Evolutionary conservation across 2,113 vertebrate genomes (phyloP).

Genomic region (Hyaena hyaena): DNA sequence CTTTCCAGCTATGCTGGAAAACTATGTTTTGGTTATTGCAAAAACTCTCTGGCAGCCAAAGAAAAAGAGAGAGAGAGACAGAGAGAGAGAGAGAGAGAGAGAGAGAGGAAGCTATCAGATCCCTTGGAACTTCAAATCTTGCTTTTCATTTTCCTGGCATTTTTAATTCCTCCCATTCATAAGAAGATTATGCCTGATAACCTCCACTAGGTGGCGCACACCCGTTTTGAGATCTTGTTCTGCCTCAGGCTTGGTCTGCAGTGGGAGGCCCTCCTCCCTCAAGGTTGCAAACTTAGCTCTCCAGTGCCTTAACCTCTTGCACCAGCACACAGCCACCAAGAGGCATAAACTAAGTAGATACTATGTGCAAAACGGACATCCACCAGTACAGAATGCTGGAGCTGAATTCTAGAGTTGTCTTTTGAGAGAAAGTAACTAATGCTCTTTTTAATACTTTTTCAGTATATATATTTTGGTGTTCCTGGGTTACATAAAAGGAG

Average conservation of each 20-base stretch:
- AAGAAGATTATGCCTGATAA: not conserved
- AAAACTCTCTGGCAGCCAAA: not conserved
- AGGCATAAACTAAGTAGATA: not conserved
- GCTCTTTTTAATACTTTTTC: not conserved
- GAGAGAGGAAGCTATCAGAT: not conserved
- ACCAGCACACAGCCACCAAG: not conserved
- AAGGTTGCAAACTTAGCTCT: not conserved
- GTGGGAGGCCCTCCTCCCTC: not conserved
- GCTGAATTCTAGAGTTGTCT: not conserved
- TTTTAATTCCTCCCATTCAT: not conserved
- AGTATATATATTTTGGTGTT: not conserved
- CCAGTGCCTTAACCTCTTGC: too few species aligned
- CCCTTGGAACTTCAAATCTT: not conserved
- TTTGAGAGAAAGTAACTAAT: conserved; percentile 19
- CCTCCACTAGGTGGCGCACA: conserved; percentile 62
- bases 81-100: not conserved
- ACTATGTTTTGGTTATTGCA: not conserved
- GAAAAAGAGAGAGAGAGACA: rapidly evolving
- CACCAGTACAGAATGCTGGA: not conserved
- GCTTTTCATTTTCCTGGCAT: not conserved
- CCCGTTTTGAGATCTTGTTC: not conserved
- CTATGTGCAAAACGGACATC: not conserved
- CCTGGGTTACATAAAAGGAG: not conserved
- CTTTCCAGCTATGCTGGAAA: not conserved
- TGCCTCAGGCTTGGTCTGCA: not conserved